phyloP scores from a whole-genome alignment of 2,797 vertebrate species.

The Nothura maculosa region DNA sequence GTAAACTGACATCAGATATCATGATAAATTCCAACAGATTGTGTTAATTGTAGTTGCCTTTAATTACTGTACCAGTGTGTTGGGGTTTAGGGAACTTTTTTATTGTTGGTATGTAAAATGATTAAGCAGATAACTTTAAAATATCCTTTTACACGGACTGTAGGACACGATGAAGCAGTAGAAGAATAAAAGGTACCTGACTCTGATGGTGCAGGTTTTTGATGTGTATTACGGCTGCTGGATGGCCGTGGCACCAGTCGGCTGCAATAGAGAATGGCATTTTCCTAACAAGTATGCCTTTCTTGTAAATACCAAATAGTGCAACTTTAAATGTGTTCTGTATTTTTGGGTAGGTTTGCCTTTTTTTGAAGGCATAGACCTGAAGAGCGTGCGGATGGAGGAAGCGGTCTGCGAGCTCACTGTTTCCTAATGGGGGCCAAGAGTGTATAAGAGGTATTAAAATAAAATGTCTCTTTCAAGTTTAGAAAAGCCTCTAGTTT shows the following conservation, averaged over 20 bases:
- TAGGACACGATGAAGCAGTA: background rate
- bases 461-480: background rate
- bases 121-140: conserved; percentile 30
- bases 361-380: background rate
- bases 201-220: background rate
- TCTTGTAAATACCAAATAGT: background rate
- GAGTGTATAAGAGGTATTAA: background rate
- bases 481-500: background rate
- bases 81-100: conserved; percentile 44
- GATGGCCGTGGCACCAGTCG: background rate
- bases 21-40: conserved; percentile 54
- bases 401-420: background rate
- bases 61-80: conserved; percentile 50
- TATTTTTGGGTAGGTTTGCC: background rate
- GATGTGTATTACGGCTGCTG: background rate
- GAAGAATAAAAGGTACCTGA: background rate
- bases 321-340: background rate
- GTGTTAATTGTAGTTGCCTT: conserved; percentile 57
- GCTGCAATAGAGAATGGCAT: background rate
- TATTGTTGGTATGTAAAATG: conserved; percentile 2
- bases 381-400: background rate
- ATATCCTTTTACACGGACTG: background rate
- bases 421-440: background rate
- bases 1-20: conserved; percentile 56
- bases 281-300: background rate